Percentiles rank a stretch among this genome's conserved stretches.
phyloP scores from a whole-genome alignment of 92 coral and sea anemone genomes.

The Parazoanthus darwini region DNA sequence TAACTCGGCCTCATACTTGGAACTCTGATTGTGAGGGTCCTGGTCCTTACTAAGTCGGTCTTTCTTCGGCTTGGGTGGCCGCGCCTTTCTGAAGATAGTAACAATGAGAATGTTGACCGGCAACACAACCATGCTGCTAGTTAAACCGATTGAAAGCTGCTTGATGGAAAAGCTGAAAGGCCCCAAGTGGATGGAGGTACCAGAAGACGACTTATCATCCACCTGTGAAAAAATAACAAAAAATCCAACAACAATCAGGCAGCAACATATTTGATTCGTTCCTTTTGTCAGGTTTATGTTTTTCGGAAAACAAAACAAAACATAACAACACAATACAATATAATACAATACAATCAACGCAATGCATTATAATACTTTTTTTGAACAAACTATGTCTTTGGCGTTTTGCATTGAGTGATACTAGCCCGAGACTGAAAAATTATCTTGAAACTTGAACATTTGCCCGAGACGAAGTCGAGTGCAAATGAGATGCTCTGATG shows the following conservation, averaged over 20 bases:
- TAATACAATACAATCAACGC: too few relatives aligned
- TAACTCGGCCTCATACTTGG: slow-evolving; percentile 61
- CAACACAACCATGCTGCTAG: slow-evolving; percentile 92
- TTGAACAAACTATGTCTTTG: too few relatives aligned
- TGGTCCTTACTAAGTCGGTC: slow-evolving; percentile 50
- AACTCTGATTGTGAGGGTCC: slow-evolving; percentile 70
- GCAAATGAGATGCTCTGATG: too few relatives aligned
- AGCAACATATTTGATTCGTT: not conserved
- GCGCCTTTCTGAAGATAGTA: slow-evolving; percentile 85
- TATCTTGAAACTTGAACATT: too few relatives aligned
- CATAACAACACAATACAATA: not conserved
- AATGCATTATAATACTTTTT: too few relatives aligned
- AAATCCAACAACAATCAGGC: not conserved
- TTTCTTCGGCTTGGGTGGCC: slow-evolving; percentile 67
- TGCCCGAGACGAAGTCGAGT: too few relatives aligned
- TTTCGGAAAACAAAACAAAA: not conserved
- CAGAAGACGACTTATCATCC: slow-evolving; percentile 81
- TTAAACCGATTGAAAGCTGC: slow-evolving; percentile 89
- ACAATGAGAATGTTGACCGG: slow-evolving; percentile 88
- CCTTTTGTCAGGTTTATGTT: not conserved
- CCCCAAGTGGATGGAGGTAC: slow-evolving; percentile 86
- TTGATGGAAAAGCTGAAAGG: slow-evolving; percentile 91
- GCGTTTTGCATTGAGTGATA: too few relatives aligned
- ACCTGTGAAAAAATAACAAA: slow-evolving; percentile 36
- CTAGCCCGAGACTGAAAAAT: too few relatives aligned